Conservation (phyloP, 1,140 invertebrate genomes). For the Panagrolaimus sp. region DNA sequence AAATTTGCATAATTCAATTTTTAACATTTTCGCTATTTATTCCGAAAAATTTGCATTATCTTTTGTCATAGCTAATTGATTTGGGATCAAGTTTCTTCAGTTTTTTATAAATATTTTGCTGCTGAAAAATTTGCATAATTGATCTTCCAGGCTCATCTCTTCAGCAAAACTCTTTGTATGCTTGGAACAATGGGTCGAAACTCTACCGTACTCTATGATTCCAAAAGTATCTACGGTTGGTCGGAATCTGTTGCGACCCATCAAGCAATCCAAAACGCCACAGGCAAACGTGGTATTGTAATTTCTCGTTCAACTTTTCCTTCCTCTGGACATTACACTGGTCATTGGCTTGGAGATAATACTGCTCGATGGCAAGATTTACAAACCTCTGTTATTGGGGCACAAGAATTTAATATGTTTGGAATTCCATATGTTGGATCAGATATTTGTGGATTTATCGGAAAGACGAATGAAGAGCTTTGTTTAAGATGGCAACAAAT, state of each 20-base stretch:
- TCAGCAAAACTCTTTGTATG: conserved; percentile 30
- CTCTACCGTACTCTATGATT: conserved; percentile 66
- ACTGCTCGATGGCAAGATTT: conserved; percentile 61
- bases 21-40: too few species aligned
- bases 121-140: too few species aligned
- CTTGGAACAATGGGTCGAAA: conserved; percentile 16
- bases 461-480: conserved; percentile 38
- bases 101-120: too few species aligned
- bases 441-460: conserved; percentile 60
- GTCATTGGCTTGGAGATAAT: conserved; percentile 66
- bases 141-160: too few species aligned
- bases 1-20: too few species aligned
- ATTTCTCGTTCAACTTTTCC: conserved; percentile 64
- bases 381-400: conserved; percentile 61
- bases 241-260: conserved; percentile 70
- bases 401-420: conserved; percentile 71
- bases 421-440: conserved; percentile 65
- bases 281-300: conserved; percentile 34
- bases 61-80: too few species aligned
- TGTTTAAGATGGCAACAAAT: conserved; percentile 50
- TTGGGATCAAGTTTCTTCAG: too few species aligned
- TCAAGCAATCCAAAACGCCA: conserved; percentile 53
- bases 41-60: too few species aligned
- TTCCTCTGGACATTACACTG: conserved; percentile 64
- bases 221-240: conserved; percentile 76